Conservation (phyloP, 2,888 invertebrate genomes). For the Aleiodes alternator region DNA sequence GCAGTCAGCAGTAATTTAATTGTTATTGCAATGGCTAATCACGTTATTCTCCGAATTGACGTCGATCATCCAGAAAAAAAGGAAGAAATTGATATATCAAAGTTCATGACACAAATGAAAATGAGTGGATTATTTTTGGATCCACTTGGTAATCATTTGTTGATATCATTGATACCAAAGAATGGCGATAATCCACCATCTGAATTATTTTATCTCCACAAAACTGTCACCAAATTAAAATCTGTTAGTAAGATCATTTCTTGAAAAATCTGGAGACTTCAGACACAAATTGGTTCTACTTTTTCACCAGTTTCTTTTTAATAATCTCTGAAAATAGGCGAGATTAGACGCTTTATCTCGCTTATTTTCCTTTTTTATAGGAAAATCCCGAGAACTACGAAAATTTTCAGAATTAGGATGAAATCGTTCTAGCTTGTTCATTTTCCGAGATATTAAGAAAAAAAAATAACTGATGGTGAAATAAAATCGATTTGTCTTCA, state of each 20-base stretch:
- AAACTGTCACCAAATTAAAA: conserved; percentile 85
- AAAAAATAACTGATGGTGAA: no score
- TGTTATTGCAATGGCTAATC: conserved; percentile 89
- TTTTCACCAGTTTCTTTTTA: no score
- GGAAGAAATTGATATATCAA: conserved; percentile 86
- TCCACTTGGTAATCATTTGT: conserved; percentile 89
- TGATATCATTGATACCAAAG: conserved; percentile 84
- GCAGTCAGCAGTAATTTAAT: conserved; percentile 89
- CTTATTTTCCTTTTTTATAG: no score
- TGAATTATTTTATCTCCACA: conserved; percentile 88
- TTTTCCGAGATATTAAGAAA: no score
- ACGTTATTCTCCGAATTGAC: conserved; percentile 87
- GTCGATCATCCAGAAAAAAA: conserved; percentile 86
- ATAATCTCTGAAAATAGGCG: no score
- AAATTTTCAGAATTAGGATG: no score
- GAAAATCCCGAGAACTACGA: no score
- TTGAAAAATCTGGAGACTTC: background rate
- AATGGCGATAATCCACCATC: conserved; percentile 78
- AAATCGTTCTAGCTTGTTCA: no score
- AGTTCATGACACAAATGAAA: conserved; percentile 79
- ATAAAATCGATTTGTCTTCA: no score
- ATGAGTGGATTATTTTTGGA: conserved; percentile 87
- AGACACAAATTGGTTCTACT: no score
- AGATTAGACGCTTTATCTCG: no score
- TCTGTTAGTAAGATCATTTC: conserved; percentile 69